Conservation (phyloP, 2,797 vertebrate genomes). For the Alfaro cultratus region DNA sequence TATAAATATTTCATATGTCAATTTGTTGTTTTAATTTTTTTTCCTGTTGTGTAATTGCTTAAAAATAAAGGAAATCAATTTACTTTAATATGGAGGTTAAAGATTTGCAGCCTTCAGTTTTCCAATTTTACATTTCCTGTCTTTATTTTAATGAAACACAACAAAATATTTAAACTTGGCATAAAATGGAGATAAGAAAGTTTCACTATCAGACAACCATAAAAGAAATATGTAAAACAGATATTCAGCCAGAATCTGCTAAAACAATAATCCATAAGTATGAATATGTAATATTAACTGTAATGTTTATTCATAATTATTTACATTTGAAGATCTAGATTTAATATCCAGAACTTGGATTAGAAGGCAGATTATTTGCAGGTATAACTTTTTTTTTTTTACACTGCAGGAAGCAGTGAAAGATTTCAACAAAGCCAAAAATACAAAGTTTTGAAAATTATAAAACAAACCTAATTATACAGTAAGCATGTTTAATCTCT, state of each 20-base stretch:
- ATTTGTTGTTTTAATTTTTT: background rate
- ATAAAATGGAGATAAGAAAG: background rate
- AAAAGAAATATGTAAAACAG: background rate
- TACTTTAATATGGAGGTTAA: background rate
- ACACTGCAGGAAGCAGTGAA: background rate
- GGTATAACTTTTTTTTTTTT: background rate
- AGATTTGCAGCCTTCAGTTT: background rate
- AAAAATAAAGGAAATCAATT: background rate
- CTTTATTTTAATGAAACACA: background rate
- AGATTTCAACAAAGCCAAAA: background rate
- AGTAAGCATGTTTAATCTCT: background rate
- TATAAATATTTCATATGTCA: background rate
- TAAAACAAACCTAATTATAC: background rate
- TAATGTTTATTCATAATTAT: background rate
- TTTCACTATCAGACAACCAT: background rate
- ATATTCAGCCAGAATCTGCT: background rate
- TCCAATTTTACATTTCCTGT: background rate
- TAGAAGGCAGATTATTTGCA: background rate
- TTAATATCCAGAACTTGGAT: background rate
- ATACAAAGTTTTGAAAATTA: background rate
- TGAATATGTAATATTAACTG: background rate
- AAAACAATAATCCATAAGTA: background rate
- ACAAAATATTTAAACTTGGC: background rate
- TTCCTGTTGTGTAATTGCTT: background rate
- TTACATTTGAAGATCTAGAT: background rate